Base-by-base conservation (phyloP, 2,797 vertebrate species). In the Morus bassanus region DNA sequence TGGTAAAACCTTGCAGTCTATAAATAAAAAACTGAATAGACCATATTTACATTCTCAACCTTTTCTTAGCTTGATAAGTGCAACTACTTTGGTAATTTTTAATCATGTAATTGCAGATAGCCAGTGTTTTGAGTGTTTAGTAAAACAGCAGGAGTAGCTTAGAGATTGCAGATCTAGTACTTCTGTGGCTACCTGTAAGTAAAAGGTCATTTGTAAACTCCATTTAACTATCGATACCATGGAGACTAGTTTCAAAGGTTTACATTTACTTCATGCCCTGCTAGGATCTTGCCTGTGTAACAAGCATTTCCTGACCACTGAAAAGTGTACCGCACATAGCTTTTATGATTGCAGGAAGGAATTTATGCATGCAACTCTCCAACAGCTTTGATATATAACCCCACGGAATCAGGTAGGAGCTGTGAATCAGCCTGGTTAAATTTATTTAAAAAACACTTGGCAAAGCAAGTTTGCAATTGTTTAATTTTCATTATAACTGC, bases 401-500 rank as follows among this genome's bases (percentile, higher is more conserved):
- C 84, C 0, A 10, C 79, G 68, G 69, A 85, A 93, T 23, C 96
- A 94, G 82, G 81, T 94, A 84, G 85, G 88, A 78, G 90, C 88
- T 25, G 43, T 56, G 93, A 82, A 72, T 85, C 90, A 84, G 80
- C 56, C 78, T 37, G 53, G 69, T 81, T 80, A 65, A 87, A 95
- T 95, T 81, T 94, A 90, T 94, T 94, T 48, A 0, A 87, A 81
- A 93, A 96, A 60, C 90, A 81, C 85, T 96, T 95, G 91, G 95
- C 90, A 81, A 92, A 65, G 75, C 94, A 97, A 96, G 95, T 97
- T 88, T 95, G 89, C 94, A 89, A 92, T 48, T 98, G 94, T 94
- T 95, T 97, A 94, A 97, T 97, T 97, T 98, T 95, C 96, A 72
- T 97, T 90, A 96, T 80, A 95, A 95, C 96, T 88, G 91, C 90